Percentiles rank a stretch among this genome's conserved stretches.
Evolutionary conservation across 30 jellyfish, hydroid and myxozoan genomes (phyloP).

Genomic region (Mastigias papua): DNA sequence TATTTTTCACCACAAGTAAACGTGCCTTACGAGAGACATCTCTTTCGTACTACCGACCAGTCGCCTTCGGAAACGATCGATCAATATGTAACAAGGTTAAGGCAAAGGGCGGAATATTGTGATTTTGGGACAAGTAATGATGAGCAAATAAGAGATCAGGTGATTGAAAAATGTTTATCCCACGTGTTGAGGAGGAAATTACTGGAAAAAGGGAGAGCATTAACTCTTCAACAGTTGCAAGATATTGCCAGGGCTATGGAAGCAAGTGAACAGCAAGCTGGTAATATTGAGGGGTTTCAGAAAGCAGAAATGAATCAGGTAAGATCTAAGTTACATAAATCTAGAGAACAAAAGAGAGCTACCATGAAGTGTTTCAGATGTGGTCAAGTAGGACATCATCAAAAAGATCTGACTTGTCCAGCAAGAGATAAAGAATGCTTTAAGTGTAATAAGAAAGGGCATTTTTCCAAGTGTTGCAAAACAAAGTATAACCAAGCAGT

Average conservation of each 20-base stretch:
- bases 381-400: conserved; percentile 44
- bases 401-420: conserved; percentile 35
- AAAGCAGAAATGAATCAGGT: conserved; percentile 33
- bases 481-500: conserved; percentile 16
- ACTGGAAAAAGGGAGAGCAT: conserved; percentile 32
- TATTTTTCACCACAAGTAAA: conserved; percentile 47
- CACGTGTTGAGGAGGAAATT: conserved; percentile 28
- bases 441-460: conserved; percentile 22
- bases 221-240: conserved; percentile 35
- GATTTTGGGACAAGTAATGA: conserved; percentile 30
- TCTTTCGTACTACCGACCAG: conserved; percentile 3
- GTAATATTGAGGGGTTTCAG: conserved; percentile 20
- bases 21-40: conserved; percentile 50
- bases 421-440: conserved; percentile 35
- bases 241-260: conserved; percentile 54
- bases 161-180: conserved; percentile 53
- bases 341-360: conserved; percentile 24
- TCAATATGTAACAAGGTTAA: conserved; percentile 49
- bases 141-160: conserved; percentile 59
- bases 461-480: conserved; percentile 1
- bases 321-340: conserved; percentile 24
- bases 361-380: conserved; percentile 36
- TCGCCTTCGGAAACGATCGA: conserved; percentile 24
- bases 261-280: conserved; percentile 52
- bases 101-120: conserved; percentile 55